Conservation (phyloP, 2,113 vertebrate genomes). For the Sciurus niger region DNA sequence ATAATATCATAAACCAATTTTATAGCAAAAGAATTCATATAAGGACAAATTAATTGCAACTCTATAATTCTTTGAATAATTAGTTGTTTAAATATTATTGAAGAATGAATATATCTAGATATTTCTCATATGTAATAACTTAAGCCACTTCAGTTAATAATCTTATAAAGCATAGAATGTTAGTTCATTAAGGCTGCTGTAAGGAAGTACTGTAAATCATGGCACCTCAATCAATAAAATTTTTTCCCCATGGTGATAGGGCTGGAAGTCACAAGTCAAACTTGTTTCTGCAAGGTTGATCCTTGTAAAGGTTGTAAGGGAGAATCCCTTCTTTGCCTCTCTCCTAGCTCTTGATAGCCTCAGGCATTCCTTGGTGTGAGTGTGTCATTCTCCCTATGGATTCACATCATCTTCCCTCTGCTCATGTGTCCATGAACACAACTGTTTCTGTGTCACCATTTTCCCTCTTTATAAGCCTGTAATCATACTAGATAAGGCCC, state of each 20-base stretch:
- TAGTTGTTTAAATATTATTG: background rate
- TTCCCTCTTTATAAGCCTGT: background rate
- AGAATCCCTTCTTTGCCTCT: background rate
- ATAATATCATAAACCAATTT: background rate
- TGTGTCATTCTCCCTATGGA: background rate
- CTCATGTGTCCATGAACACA: accelerated
- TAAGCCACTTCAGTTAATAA: background rate
- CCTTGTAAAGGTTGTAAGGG: background rate
- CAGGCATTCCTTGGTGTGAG: background rate
- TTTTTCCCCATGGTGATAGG: background rate
- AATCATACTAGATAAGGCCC: background rate
- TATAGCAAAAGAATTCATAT: background rate
- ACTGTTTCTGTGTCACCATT: background rate
- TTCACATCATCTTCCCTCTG: background rate
- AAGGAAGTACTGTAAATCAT: background rate
- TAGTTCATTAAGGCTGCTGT: background rate
- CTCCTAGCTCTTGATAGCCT: background rate
- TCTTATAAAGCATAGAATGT: background rate
- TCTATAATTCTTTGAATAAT: conserved; percentile 19
- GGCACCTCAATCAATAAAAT: background rate
- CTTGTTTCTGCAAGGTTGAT: background rate
- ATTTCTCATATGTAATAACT: background rate
- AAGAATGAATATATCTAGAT: background rate
- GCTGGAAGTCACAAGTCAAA: background rate
- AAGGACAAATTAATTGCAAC: background rate